phyloP scores from a whole-genome alignment of 2,797 vertebrate genomes.

The Phylloscopus collybita region DNA sequence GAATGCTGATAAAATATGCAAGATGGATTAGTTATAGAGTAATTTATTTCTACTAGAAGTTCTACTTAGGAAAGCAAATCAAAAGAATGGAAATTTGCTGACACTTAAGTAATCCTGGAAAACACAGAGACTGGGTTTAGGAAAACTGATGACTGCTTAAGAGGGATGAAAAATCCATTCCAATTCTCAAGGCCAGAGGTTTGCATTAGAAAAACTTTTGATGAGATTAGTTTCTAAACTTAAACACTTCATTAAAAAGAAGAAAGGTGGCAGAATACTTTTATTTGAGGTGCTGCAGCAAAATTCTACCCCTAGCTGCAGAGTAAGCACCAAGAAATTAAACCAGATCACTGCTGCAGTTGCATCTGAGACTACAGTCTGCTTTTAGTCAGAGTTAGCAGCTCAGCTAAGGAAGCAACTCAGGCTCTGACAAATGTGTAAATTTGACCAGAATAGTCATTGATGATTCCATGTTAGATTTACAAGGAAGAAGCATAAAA shows the following conservation, averaged over 20 bases:
- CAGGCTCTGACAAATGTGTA: not conserved
- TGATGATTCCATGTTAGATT: not conserved
- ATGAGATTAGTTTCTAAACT: not conserved
- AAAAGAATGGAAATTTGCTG: slow-evolving; percentile 63
- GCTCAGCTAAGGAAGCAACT: not conserved
- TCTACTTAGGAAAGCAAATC: slow-evolving; percentile 74
- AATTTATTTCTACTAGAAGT: slow-evolving; percentile 71
- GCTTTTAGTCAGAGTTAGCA: not conserved
- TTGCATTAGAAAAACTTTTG: not conserved
- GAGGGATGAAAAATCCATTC: slow-evolving; percentile 64
- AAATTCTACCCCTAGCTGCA: not conserved
- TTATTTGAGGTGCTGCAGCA: not conserved
- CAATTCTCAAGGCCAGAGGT: slow-evolving; percentile 47
- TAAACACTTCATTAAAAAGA: not conserved
- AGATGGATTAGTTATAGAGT: slow-evolving; percentile 64
- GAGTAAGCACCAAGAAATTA: not conserved
- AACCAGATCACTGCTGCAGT: not conserved
- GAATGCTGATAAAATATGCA: slow-evolving; percentile 69
- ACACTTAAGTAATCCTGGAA: slow-evolving; percentile 71
- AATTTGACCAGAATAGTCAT: not conserved
- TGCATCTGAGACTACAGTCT: not conserved
- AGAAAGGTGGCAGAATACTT: not conserved
- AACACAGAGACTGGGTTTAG: slow-evolving; percentile 56
- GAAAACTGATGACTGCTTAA: slow-evolving; percentile 70
- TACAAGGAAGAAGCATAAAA: slow-evolving; percentile 18